These are phyloP conservation scores for Drosophila demipolita DNA, from an alignment of 2,888 invertebrate genomes.

Conservation along the genomic window DNA sequence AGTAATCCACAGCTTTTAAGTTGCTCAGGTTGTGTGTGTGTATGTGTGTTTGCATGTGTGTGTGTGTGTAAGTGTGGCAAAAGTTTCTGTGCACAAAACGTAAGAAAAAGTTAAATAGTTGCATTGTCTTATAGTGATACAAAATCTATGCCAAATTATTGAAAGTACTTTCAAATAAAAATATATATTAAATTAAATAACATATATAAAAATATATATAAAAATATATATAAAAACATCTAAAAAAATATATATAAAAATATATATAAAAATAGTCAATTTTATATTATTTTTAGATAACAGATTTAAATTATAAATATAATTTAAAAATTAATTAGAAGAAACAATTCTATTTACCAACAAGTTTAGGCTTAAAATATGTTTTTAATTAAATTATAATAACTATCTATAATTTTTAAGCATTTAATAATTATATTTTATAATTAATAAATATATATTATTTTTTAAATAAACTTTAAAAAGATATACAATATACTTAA, in stretches of 20 bases:
- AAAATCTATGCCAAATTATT: neutral
- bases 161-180: neutral
- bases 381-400: too few relatives aligned
- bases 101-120: neutral
- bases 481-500: neutral
- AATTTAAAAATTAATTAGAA: too few relatives aligned
- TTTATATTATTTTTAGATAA: neutral
- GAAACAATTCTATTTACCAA: too few relatives aligned
- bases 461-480: too few relatives aligned
- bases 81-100: neutral
- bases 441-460: too few relatives aligned
- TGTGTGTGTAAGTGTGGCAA: neutral
- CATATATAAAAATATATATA: neutral
- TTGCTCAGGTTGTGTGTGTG: neutral
- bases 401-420: neutral
- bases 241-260: neutral
- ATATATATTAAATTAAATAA: too few relatives aligned
- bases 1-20: slow-evolving; percentile 14
- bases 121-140: neutral
- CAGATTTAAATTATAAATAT: neutral
- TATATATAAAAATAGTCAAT: neutral
- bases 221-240: neutral
- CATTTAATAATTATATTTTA: neutral
- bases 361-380: rapidly evolving
- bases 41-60: neutral